Evolutionary conservation across 2,797 vertebrate species (phyloP).

Genomic region (Phoxinus dragarum): DNA sequence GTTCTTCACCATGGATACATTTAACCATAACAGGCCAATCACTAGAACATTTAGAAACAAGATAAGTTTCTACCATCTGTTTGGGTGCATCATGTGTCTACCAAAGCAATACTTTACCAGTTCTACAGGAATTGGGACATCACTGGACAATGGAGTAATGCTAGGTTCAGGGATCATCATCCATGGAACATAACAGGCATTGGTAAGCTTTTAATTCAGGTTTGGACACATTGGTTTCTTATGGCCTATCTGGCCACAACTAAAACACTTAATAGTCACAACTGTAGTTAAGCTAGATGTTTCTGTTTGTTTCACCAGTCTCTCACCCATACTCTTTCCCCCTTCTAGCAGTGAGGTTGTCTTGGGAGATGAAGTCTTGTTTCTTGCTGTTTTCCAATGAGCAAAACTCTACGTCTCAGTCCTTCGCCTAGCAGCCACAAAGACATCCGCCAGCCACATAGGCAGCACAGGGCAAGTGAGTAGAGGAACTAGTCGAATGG

Average conservation of each 20-base stretch:
- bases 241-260: conserved; percentile 8
- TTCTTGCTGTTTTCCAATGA: no score
- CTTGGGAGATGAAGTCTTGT: not conserved
- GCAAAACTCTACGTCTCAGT: no score
- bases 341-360: not conserved
- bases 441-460: not conserved
- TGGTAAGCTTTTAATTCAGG: not conserved
- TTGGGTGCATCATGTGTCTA: conserved; percentile 31
- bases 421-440: no score
- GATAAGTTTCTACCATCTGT: not conserved
- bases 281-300: not conserved
- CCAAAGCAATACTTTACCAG: conserved; percentile 10
- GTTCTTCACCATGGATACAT: conserved; percentile 51
- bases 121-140: conserved; percentile 10
- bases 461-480: not conserved
- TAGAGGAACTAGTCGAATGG: no score
- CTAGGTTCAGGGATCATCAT: not conserved
- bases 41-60: not conserved
- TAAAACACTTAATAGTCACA: not conserved
- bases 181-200: conserved; percentile 6
- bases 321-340: conserved; percentile 14
- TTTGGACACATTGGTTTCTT: conserved; percentile 40
- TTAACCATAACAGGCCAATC: not conserved
- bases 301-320: not conserved
- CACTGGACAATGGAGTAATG: not conserved